A percentile compares a stretch with the other conserved stretches of the same genome.
Evolutionary conservation across 2,888 invertebrate species (phyloP).

Genomic region (Phengaris alcon): DNA sequence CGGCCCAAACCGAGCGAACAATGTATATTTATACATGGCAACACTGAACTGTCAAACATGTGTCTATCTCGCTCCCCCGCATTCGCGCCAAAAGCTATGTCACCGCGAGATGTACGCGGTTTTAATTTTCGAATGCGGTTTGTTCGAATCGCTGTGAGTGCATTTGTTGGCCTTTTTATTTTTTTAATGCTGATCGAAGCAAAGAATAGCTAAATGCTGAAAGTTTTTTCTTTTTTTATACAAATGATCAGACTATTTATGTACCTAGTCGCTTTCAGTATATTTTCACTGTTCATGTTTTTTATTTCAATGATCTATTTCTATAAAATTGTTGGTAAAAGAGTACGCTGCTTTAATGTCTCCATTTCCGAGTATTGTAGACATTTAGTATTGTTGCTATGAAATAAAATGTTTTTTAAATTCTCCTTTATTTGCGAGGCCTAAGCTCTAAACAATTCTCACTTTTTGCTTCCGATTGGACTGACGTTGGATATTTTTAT

Average conservation of each 20-base stretch:
- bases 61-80: slow-evolving; percentile 53
- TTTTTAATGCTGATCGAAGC: slow-evolving; percentile 51
- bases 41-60: slow-evolving; percentile 56
- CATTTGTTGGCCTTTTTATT: slow-evolving; percentile 47
- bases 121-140: slow-evolving; percentile 76
- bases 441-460: slow-evolving; percentile 16
- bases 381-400: slow-evolving; percentile 20
- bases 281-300: slow-evolving; percentile 26
- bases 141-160: slow-evolving; percentile 60
- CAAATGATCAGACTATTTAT: slow-evolving; percentile 29
- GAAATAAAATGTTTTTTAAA: slow-evolving; percentile 20
- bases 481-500: slow-evolving; percentile 14
- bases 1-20: slow-evolving; percentile 74
- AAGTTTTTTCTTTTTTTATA: slow-evolving; percentile 36
- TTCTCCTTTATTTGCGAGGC: slow-evolving; percentile 6
- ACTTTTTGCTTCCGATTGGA: slow-evolving; percentile 14
- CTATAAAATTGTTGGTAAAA: slow-evolving; percentile 11
- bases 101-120: slow-evolving; percentile 59
- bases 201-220: slow-evolving; percentile 39
- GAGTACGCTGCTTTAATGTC: not conserved
- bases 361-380: not conserved
- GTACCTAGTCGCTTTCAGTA: slow-evolving; percentile 30
- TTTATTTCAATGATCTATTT: slow-evolving; percentile 25
- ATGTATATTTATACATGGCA: slow-evolving; percentile 58
- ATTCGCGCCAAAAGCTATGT: slow-evolving; percentile 63